Evolutionary conservation across 2,888 invertebrate species (phyloP).

Genomic region (Darwinula stevensoni): DNA sequence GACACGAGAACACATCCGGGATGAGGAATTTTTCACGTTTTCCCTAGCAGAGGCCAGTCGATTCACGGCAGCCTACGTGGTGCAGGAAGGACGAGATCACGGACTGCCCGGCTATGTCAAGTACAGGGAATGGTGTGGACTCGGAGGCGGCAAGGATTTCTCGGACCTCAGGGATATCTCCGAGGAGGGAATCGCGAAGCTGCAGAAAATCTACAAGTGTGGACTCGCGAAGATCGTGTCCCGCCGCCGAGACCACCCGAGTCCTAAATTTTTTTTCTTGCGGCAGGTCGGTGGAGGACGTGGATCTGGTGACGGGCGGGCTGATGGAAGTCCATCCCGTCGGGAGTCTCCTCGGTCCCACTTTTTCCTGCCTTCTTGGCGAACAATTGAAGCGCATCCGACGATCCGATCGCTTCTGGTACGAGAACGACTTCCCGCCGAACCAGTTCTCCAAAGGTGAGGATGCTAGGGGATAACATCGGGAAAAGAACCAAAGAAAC

Average conservation of each 20-base stretch:
- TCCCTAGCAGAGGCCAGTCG: conserved; percentile 1
- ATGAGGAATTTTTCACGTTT: too few species aligned
- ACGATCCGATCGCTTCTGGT: neutral
- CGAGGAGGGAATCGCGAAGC: neutral
- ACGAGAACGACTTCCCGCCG: conserved; percentile 1
- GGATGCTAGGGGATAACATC: neutral
- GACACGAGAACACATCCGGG: too few species aligned
- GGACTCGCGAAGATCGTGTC: too few species aligned
- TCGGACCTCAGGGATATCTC: neutral
- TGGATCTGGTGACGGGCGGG: neutral
- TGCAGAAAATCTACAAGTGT: neutral
- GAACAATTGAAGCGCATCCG: neutral
- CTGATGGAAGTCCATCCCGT: neutral
- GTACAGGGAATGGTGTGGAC: neutral
- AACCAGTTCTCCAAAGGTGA: conserved; percentile 1
- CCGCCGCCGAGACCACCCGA: too few species aligned
- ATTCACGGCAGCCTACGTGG: neutral
- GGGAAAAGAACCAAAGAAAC: too few species aligned
- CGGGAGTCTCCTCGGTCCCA: neutral
- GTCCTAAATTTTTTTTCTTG: neutral
- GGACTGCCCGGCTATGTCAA: neutral
- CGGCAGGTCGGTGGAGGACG: neutral
- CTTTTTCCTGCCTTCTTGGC: neutral
- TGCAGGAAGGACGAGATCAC: neutral
- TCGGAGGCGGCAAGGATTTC: neutral